Percentiles rank a stretch among this genome's conserved stretches.
phyloP scores from a whole-genome alignment of 2,888 invertebrate species.

The Pheosia tremula region DNA sequence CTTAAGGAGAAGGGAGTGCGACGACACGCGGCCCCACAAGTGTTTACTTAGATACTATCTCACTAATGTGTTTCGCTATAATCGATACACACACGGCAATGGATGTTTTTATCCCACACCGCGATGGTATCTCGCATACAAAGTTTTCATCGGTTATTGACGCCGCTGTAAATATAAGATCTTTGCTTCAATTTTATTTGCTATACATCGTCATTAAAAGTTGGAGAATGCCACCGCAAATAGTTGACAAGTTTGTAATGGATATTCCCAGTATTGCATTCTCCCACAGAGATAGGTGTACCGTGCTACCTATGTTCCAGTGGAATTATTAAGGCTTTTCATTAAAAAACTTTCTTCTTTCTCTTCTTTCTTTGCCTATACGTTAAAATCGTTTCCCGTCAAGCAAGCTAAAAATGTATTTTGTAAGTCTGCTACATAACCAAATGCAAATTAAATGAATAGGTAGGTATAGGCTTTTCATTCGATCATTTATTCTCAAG shows the following conservation, averaged over 20 bases:
- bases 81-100: slow-evolving; percentile 57
- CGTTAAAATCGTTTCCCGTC: too few species aligned
- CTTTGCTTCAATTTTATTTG: slow-evolving; percentile 28
- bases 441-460: not conserved
- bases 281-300: not conserved
- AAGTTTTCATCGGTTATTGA: slow-evolving; percentile 37
- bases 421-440: too few species aligned
- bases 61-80: slow-evolving; percentile 65
- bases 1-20: slow-evolving; percentile 41
- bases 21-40: slow-evolving; percentile 62
- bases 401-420: too few species aligned
- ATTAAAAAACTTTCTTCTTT: too few species aligned
- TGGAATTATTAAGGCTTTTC: too few species aligned
- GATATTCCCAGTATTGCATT: slow-evolving; percentile 10
- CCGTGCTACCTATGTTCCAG: not conserved
- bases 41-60: slow-evolving; percentile 66
- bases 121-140: slow-evolving; percentile 30
- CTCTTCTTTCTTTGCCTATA: too few species aligned
- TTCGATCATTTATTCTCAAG: slow-evolving; percentile 27
- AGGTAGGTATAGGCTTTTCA: not conserved
- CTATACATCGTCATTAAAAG: slow-evolving; percentile 37
- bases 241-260: slow-evolving; percentile 25
- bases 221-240: slow-evolving; percentile 22
- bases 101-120: slow-evolving; percentile 41
- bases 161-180: slow-evolving; percentile 27